phyloP scores from a whole-genome alignment of 2,797 vertebrate genomes.

The Manis javanica region DNA sequence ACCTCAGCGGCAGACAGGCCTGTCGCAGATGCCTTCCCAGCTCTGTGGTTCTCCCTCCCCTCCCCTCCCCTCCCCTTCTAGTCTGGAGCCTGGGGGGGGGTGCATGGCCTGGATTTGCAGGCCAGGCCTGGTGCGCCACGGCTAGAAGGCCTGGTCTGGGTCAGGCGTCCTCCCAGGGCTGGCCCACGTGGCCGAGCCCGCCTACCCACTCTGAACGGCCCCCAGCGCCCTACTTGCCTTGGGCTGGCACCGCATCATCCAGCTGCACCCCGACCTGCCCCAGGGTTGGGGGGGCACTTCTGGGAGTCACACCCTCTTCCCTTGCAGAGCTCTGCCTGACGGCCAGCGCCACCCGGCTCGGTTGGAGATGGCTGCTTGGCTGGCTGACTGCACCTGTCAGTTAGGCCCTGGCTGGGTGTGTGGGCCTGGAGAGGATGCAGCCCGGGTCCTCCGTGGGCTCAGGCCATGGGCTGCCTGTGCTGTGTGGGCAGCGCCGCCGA shows the following conservation, averaged over 20 bases:
- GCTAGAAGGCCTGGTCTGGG: not conserved
- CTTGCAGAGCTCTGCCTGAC: not conserved
- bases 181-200: too few species aligned
- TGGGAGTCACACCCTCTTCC: not conserved
- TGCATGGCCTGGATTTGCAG: too few species aligned
- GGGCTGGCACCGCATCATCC: not conserved
- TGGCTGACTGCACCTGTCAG: not conserved
- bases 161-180: too few species aligned
- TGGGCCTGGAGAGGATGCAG: too few species aligned
- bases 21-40: not conserved
- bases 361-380: fast-evolving
- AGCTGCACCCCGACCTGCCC: too few species aligned
- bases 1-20: not conserved
- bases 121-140: not conserved
- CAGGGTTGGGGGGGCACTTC: not conserved
- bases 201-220: not conserved
- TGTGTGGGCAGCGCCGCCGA: fast-evolving
- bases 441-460: too few species aligned
- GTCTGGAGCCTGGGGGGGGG: not conserved
- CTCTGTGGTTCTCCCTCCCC: not conserved
- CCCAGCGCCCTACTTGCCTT: fast-evolving
- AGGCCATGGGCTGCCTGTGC: too few species aligned
- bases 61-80: too few species aligned
- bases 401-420: not conserved
- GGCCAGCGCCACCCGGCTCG: fast-evolving